Percentiles rank a stretch among this genome's conserved stretches.
Evolutionary conservation across 2,888 invertebrate species (phyloP).

Genomic region (Rhorus exstirpatorius): DNA sequence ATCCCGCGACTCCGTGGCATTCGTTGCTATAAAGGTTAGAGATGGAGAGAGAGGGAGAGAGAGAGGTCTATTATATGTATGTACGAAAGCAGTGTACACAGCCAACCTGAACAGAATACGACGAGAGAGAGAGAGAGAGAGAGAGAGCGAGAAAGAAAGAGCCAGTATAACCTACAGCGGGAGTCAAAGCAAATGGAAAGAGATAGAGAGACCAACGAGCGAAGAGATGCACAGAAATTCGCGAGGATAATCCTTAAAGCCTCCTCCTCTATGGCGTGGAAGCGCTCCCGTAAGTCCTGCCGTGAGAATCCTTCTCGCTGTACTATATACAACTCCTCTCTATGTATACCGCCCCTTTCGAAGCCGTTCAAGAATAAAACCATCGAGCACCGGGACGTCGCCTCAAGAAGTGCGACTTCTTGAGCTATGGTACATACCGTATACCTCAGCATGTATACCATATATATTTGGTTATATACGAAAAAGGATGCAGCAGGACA

Average conservation of each 20-base stretch:
- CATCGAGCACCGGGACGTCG: conserved; percentile 23
- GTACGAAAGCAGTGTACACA: conserved; percentile 29
- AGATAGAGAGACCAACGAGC: conserved; percentile 46
- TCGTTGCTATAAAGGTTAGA: conserved; percentile 44
- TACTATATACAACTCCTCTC: conserved; percentile 11
- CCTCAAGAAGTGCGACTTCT: conserved; percentile 42
- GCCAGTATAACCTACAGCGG: conserved; percentile 25
- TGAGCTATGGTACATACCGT: conserved; percentile 1
- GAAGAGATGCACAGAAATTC: conserved; percentile 67
- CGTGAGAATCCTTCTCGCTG: conserved; percentile 51
- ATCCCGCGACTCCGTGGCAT: conserved; percentile 63
- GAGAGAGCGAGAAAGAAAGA: conserved; percentile 37
- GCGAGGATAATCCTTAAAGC: conserved; percentile 68
- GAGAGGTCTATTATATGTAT: background rate
- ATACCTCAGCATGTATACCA: too few species aligned
- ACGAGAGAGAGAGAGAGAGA: conserved; percentile 24
- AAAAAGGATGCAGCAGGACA: background rate
- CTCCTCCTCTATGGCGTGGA: conserved; percentile 33
- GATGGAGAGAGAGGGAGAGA: conserved; percentile 40
- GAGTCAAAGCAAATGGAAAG: conserved; percentile 26
- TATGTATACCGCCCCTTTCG: conserved; percentile 18
- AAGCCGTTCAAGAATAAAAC: conserved; percentile 62
- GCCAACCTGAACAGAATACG: conserved; percentile 7
- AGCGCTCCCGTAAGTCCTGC: conserved; percentile 57
- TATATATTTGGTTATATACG: conserved; percentile 4